These are phyloP conservation scores for Lamellibrachia satsuma DNA, from an alignment of 2,888 invertebrate genomes.

Conservation along the genomic window DNA sequence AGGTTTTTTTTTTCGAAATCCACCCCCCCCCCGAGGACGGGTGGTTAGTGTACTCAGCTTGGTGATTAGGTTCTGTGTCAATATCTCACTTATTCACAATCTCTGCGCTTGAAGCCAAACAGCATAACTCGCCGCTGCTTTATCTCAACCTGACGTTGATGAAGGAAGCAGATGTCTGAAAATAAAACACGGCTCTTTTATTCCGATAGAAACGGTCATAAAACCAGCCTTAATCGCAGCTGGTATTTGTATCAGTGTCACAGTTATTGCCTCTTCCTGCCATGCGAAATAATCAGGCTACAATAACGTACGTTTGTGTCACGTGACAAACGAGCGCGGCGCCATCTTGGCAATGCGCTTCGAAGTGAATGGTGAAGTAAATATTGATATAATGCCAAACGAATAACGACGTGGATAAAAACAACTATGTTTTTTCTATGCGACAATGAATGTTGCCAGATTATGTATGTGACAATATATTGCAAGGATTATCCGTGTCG, in stretches of 20 bases:
- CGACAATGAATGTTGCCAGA: not conserved
- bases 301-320: not conserved
- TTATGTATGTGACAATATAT: not conserved
- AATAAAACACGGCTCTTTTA: not conserved
- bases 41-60: no score
- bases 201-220: not conserved
- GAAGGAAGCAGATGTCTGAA: not conserved
- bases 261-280: not conserved
- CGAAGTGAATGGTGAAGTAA: not conserved
- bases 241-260: not conserved
- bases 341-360: not conserved
- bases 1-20: no score
- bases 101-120: no score
- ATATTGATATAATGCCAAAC: not conserved
- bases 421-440: not conserved
- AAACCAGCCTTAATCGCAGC: not conserved
- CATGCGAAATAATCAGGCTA: not conserved
- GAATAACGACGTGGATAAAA: not conserved
- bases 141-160: not conserved
- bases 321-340: not conserved
- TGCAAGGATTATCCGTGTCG: not conserved
- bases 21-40: no score
- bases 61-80: no score
- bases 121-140: no score
- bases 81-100: no score